These are phyloP conservation scores for Malacoraja senta DNA, from an alignment of 2,797 vertebrate species.

Conservation along the genomic window DNA sequence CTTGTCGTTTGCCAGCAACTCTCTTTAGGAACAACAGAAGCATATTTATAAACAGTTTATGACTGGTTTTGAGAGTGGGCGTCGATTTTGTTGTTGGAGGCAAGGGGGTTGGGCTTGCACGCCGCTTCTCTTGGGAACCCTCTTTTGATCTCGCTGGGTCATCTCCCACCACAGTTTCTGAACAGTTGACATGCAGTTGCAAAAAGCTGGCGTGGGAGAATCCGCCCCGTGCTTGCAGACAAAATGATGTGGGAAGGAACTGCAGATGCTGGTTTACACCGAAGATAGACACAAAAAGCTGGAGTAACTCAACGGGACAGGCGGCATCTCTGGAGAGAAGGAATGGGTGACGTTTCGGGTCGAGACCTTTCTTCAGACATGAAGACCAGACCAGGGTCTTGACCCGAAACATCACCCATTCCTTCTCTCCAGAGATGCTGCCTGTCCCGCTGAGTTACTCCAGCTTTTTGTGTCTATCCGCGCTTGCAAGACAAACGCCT, in stretches of 20 bases:
- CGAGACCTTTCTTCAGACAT: no score
- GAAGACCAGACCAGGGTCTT: no score
- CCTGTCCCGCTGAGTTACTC: no score
- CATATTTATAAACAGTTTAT: constrained; percentile 31
- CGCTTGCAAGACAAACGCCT: background rate
- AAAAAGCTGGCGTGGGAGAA: background rate
- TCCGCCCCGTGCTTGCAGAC: background rate
- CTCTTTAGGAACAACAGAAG: constrained; percentile 23
- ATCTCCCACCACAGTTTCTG: background rate
- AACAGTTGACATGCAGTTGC: background rate
- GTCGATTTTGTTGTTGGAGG: background rate
- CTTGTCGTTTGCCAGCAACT: constrained; percentile 1
- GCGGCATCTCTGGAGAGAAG: no score
- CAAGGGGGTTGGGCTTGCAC: background rate
- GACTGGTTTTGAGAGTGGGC: constrained; percentile 8
- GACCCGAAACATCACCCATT: no score
- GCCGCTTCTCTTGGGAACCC: background rate
- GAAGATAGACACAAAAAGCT: no score
- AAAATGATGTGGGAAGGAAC: no score
- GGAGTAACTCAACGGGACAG: no score
- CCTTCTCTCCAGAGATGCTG: no score
- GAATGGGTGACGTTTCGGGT: no score
- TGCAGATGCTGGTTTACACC: no score
- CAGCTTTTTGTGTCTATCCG: no score
- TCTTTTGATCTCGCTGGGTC: background rate